Evolutionary conservation across 2,797 vertebrate species (phyloP).

Genomic region (Rachycentron canadum): DNA sequence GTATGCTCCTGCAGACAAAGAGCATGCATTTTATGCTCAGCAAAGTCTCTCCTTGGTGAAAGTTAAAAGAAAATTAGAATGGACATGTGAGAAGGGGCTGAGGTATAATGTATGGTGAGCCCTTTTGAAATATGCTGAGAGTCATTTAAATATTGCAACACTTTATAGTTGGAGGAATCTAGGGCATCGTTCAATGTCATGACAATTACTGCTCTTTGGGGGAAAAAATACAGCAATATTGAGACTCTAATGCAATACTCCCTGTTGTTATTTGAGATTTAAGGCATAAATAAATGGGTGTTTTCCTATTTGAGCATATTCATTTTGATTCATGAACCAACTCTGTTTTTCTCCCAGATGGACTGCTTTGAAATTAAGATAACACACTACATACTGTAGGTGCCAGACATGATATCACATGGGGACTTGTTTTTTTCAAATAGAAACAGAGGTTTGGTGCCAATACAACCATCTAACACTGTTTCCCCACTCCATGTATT

Average conservation of each 20-base stretch:
- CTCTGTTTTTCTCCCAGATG: constrained; percentile 19
- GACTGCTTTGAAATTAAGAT: constrained; percentile 52
- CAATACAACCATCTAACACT: constrained; percentile 27
- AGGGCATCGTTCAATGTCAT: neutral
- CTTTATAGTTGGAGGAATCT: constrained; percentile 16
- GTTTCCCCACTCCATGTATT: constrained; percentile 30
- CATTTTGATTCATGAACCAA: constrained; percentile 22
- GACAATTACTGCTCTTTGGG: neutral
- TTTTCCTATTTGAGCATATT: constrained; percentile 31
- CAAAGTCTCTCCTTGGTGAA: neutral
- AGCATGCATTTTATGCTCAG: neutral
- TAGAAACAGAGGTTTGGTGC: constrained; percentile 39
- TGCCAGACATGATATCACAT: constrained; percentile 55
- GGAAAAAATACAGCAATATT: constrained; percentile 1
- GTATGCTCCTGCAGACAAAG: neutral
- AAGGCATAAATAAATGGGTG: constrained; percentile 25
- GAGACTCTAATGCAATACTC: neutral
- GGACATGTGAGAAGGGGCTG: neutral
- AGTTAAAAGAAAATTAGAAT: constrained; percentile 12
- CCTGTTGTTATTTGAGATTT: constrained; percentile 28
- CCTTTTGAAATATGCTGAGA: neutral
- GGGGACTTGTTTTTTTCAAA: constrained; percentile 44
- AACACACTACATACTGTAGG: constrained; percentile 18
- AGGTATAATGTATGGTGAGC: neutral
- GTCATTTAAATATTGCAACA: constrained; percentile 14